phyloP scores from a whole-genome alignment of 1,140 invertebrate species.

The Zaprionus africanus region DNA sequence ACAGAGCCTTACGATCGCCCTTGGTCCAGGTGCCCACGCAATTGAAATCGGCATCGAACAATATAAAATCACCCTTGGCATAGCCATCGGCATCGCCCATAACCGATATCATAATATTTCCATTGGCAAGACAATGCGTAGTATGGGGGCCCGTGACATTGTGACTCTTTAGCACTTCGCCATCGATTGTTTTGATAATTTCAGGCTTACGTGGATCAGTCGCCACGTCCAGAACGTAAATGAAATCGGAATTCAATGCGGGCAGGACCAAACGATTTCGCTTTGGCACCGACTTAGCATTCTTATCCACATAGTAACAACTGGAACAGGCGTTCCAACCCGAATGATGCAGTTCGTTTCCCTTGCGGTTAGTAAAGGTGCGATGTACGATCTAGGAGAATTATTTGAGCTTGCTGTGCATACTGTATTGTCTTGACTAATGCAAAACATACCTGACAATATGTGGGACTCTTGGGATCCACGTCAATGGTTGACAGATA shows the following conservation, averaged over 20 bases:
- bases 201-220: constrained; percentile 88
- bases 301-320: constrained; percentile 87
- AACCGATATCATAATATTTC: constrained; percentile 97
- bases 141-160: constrained; percentile 95
- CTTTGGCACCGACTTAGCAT: constrained; percentile 86
- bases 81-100: constrained; percentile 94
- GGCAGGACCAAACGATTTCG: constrained; percentile 94
- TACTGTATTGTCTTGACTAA: not conserved
- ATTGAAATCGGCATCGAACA: constrained; percentile 93
- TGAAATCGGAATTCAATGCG: constrained; percentile 91
- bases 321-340: constrained; percentile 99
- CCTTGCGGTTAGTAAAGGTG: constrained; percentile 90
- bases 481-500: constrained; percentile 96
- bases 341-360: constrained; percentile 97
- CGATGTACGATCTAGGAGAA: constrained; percentile 93
- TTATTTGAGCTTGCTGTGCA: not conserved
- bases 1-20: constrained; percentile 87
- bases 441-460: constrained; percentile 89
- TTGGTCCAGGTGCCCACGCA: constrained; percentile 88
- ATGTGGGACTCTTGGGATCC: constrained; percentile 94
- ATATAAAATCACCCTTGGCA: constrained; percentile 93
- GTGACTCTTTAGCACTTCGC: constrained; percentile 89
- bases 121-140: constrained; percentile 95
- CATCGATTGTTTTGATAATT: constrained; percentile 88
- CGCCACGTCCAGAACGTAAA: constrained; percentile 94